Base-by-base conservation (phyloP, 2,113 vertebrate genomes). In the Centropus unirufus region DNA sequence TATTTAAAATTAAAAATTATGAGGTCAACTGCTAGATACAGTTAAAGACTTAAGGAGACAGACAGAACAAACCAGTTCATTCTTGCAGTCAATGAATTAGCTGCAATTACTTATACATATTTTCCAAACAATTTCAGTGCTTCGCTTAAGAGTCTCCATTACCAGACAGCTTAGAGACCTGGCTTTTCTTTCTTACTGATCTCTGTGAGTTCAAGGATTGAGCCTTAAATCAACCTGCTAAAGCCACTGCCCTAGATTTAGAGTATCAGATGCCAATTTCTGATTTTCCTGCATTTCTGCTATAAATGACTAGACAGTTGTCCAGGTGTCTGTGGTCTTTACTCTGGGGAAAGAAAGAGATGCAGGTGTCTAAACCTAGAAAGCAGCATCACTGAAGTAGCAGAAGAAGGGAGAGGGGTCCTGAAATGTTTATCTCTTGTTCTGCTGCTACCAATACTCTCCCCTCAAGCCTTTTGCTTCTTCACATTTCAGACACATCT, bases 81-180 rank as follows among this genome's bases (percentile, higher is more conserved):
- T 75, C 34, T 21, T 57, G 22, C 75, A 75, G 57, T 49, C 61
- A 91, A 86, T 13, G 57, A 54, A 91, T 47, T 27, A 83, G 66
- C 58, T 84, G 52, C 64, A 84, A 76, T 86, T 95, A 74, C 75
- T 57, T 34, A 8, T 70, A 39, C 30, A 63, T 27, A 63, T n/a
- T 89, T 94, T 92, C 74, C 59, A 87, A 83, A 91, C 34, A 63
- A 89, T 44, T 77, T 72, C 68, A 89, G 8, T 55, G 52, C n/a
- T 70, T 59, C 62, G 57, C 49, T 74, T 62, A n/a, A 83, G 5
- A 27, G 34, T 34, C 58, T 78, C 62, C 40, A 39, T 51, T 70
- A 77, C 23, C 39, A 59, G 22, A 51, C 24, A 74, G 21, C 42
- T 92, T 42, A 47, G n/a, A 81, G 20, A 29, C 18, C 46, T 34